Percentiles rank a stretch among this genome's conserved stretches.
phyloP scores from a whole-genome alignment of 2,888 invertebrate species.

The Euproctis similis region DNA sequence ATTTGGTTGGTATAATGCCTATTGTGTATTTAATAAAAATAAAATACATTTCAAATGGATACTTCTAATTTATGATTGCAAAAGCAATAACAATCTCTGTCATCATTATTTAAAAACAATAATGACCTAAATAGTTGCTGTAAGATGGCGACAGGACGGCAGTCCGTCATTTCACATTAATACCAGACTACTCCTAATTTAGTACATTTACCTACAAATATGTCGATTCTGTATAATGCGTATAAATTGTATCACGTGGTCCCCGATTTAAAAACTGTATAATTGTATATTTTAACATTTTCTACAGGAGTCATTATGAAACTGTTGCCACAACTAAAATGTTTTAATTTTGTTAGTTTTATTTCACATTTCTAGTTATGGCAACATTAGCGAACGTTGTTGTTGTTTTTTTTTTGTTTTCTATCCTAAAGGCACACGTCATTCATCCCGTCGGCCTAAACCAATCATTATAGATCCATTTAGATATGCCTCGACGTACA shows the following conservation, averaged over 20 bases:
- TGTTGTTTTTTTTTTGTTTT: slow-evolving; percentile 6
- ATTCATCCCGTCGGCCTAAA: slow-evolving; percentile 26
- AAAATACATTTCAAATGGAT: too few species aligned
- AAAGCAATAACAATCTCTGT: not conserved
- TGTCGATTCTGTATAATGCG: slow-evolving; percentile 22
- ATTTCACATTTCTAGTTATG: slow-evolving; percentile 12
- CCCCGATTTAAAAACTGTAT: slow-evolving; percentile 36
- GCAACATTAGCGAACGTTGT: slow-evolving; percentile 18
- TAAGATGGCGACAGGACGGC: not conserved
- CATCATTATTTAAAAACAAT: not conserved
- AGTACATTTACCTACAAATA: slow-evolving; percentile 16
- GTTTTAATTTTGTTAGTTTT: slow-evolving; percentile 1
- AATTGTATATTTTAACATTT: slow-evolving; percentile 11
- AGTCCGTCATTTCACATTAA: slow-evolving; percentile 7
- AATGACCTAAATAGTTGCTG: not conserved
- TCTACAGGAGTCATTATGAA: slow-evolving; percentile 5
- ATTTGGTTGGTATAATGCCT: not conserved
- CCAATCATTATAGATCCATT: slow-evolving; percentile 20
- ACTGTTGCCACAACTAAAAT: slow-evolving; percentile 9
- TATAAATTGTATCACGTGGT: slow-evolving; percentile 25
- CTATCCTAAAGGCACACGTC: slow-evolving; percentile 33
- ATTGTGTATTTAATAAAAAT: not conserved
- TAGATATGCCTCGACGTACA: slow-evolving; percentile 32
- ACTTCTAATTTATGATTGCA: too few species aligned
- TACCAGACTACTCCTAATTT: slow-evolving; percentile 15